Evolutionary conservation across 1,140 invertebrate genomes (phyloP).

Genomic region (Leptonema lineaticorne): DNA sequence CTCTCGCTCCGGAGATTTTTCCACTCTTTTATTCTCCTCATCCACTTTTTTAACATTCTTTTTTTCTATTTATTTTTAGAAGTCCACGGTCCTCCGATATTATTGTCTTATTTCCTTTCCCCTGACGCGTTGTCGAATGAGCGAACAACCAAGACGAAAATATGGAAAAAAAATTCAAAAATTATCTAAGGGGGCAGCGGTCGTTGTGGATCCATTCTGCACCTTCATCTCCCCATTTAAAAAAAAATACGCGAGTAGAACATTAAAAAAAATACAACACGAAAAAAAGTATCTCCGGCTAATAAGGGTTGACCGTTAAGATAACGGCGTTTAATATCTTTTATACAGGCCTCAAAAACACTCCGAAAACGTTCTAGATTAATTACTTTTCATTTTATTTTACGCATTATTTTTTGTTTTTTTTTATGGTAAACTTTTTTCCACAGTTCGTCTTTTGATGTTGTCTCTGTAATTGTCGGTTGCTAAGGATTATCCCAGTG

Average conservation of each 20-base stretch:
- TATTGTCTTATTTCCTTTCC: constrained; percentile 14
- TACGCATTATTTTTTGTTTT: background rate
- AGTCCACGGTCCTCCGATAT: too few relatives aligned
- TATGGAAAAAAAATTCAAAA: background rate
- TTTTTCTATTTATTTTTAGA: too few relatives aligned
- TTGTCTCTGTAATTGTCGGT: constrained; percentile 14
- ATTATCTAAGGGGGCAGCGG: background rate
- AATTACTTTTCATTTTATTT: constrained; percentile 3
- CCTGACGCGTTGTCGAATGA: background rate
- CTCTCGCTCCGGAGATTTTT: background rate
- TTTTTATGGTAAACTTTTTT: background rate
- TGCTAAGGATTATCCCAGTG: constrained; percentile 2
- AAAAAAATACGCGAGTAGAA: too few relatives aligned
- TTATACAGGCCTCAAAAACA: background rate
- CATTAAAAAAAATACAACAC: too few relatives aligned
- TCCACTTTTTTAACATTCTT: too few relatives aligned
- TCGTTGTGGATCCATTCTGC: too few relatives aligned
- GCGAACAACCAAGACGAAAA: background rate
- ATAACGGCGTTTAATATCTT: constrained; percentile 10
- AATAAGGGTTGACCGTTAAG: constrained; percentile 19
- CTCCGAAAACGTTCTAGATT: background rate
- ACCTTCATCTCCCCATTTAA: too few relatives aligned
- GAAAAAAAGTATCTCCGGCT: background rate
- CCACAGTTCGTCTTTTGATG: background rate
- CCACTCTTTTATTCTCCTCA: too few relatives aligned